Conservation (phyloP, 1,140 invertebrate species). For the Marisa cornuarietis region DNA sequence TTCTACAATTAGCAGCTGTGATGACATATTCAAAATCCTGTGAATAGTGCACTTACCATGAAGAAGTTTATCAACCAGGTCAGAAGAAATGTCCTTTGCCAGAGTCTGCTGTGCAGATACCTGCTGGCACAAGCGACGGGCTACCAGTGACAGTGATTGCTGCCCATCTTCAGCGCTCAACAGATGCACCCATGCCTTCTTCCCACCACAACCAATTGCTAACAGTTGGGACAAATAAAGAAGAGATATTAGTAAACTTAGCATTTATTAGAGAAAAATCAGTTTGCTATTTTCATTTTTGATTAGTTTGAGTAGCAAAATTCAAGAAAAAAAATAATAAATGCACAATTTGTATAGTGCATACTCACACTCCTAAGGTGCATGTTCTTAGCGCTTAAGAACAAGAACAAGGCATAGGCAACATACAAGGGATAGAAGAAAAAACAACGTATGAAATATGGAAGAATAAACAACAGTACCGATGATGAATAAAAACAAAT, state of each 20-base stretch:
- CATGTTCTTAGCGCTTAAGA: too few relatives aligned
- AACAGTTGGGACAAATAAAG: constrained; percentile 8
- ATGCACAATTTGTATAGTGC: too few relatives aligned
- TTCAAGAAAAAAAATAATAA: too few relatives aligned
- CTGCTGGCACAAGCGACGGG: constrained; percentile 35
- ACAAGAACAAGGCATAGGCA: too few relatives aligned
- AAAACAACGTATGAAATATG: too few relatives aligned
- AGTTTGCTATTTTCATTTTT: neutral
- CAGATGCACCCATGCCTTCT: constrained; percentile 41
- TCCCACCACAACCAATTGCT: constrained; percentile 31
- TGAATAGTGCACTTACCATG: constrained; percentile 35
- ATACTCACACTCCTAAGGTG: too few relatives aligned
- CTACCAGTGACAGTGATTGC: constrained; percentile 33
- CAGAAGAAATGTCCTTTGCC: constrained; percentile 44
- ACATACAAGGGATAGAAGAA: too few relatives aligned
- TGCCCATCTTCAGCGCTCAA: constrained; percentile 46
- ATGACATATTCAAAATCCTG: too few relatives aligned
- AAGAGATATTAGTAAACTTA: neutral
- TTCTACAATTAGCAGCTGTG: too few relatives aligned
- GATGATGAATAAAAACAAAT: too few relatives aligned
- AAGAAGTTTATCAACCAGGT: constrained; percentile 40
- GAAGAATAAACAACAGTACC: too few relatives aligned
- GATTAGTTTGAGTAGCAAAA: neutral
- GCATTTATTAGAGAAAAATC: neutral
- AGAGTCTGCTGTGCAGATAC: constrained; percentile 30